phyloP scores from a whole-genome alignment of 2,888 invertebrate species.

The Lypha dubia region DNA sequence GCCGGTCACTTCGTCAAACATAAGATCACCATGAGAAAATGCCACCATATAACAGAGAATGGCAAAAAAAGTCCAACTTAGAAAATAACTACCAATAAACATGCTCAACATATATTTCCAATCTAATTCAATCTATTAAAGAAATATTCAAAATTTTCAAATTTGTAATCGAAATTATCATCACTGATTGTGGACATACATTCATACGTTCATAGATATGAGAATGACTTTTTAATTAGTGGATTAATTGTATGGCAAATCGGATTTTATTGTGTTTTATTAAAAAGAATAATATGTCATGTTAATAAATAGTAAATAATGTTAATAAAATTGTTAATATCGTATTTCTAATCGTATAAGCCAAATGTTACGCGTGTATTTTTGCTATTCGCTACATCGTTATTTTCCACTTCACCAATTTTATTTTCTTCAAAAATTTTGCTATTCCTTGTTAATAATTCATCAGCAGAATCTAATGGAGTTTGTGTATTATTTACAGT shows the following conservation, averaged over 20 bases:
- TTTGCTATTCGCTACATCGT: slow-evolving; percentile 37
- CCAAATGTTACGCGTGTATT: slow-evolving; percentile 55
- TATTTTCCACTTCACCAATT: slow-evolving; percentile 21
- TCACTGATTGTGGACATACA: background rate
- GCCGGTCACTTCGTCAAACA: slow-evolving; percentile 84
- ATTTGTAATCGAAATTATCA: slow-evolving; percentile 1
- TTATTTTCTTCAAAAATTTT: slow-evolving; percentile 24
- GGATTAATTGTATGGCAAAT: slow-evolving; percentile 51
- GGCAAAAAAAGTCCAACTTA: slow-evolving; percentile 92
- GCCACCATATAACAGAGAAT: slow-evolving; percentile 91
- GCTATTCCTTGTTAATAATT: slow-evolving; percentile 2
- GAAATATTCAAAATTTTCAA: slow-evolving; percentile 77
- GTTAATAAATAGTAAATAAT: slow-evolving; percentile 8
- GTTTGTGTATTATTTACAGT: slow-evolving; percentile 67
- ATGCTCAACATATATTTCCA: slow-evolving; percentile 96
- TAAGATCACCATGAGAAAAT: slow-evolving; percentile 90
- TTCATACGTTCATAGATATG: background rate
- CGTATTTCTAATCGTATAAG: slow-evolving; percentile 54
- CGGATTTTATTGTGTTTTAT: slow-evolving; percentile 23
- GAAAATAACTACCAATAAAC: slow-evolving; percentile 92
- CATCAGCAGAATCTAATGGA: slow-evolving; percentile 24
- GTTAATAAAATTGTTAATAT: slow-evolving; percentile 47
- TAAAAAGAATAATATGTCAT: background rate
- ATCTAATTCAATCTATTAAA: slow-evolving; percentile 87
- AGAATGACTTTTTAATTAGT: slow-evolving; percentile 48